A percentile compares a stretch with the other conserved stretches of the same genome.
Evolutionary conservation across 2,797 vertebrate genomes (phyloP).

Genomic region (Phylloscopus collybita): DNA sequence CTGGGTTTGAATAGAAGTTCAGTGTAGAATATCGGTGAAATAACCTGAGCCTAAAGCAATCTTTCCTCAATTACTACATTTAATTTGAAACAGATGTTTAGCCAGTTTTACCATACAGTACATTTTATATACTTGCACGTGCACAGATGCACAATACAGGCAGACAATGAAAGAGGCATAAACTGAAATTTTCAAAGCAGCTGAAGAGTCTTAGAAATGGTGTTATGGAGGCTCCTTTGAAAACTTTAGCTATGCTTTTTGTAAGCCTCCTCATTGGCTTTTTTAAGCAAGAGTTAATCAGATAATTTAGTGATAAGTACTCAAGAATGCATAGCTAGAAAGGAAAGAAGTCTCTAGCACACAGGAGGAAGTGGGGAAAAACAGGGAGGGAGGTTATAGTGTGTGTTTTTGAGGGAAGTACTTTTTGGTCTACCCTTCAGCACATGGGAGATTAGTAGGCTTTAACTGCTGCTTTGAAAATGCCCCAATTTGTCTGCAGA

Average conservation of each 20-base stretch:
- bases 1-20: background rate
- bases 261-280: background rate
- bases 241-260: background rate
- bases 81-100: background rate
- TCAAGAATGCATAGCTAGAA: background rate
- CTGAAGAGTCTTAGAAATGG: background rate
- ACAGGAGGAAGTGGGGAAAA: background rate
- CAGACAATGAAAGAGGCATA: background rate
- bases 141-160: background rate
- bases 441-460: background rate
- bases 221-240: background rate
- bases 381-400: background rate
- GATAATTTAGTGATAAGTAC: background rate
- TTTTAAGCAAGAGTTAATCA: background rate
- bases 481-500: background rate
- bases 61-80: background rate
- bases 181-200: background rate
- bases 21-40: background rate
- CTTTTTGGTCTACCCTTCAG: background rate
- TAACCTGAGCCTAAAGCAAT: background rate
- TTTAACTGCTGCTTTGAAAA: constrained; percentile 10
- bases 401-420: background rate
- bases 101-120: background rate
- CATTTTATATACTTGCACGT: background rate
- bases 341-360: background rate